Evolutionary conservation across 2,113 vertebrate genomes (phyloP).

Genomic region (Oncorhynchus mykiss): DNA sequence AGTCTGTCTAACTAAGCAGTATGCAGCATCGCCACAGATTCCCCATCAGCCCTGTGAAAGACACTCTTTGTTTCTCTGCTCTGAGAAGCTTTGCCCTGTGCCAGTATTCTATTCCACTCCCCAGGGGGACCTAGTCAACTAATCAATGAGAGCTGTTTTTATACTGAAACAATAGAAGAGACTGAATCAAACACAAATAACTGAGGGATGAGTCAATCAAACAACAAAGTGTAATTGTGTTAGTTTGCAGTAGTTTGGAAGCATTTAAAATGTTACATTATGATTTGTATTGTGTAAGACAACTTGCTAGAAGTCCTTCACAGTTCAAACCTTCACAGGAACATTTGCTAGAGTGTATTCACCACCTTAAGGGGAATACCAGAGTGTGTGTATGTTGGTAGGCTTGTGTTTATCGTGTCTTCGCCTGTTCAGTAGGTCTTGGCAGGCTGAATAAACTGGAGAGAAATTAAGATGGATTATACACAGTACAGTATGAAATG

Average conservation of each 20-base stretch:
- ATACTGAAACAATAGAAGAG: conserved; percentile 27
- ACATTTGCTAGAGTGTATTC: background rate
- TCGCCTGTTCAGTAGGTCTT: background rate
- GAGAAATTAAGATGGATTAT: background rate
- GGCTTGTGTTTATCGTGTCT: background rate
- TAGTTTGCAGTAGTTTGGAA: conserved; percentile 21
- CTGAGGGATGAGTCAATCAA: conserved; percentile 13
- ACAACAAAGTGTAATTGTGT: conserved; percentile 8
- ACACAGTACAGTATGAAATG: background rate
- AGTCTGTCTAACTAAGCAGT: conserved; percentile 21
- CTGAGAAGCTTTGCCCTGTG: conserved; percentile 27
- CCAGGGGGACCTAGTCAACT: conserved; percentile 32
- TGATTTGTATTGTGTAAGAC: too few relatives aligned
- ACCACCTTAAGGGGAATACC: background rate
- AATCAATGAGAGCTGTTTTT: conserved; percentile 38
- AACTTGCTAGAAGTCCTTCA: too few relatives aligned
- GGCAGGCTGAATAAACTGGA: background rate
- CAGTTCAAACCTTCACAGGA: too few relatives aligned
- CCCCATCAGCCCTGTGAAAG: conserved; percentile 42
- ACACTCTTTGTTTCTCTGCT: conserved; percentile 42
- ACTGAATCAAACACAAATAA: conserved; percentile 29
- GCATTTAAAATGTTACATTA: background rate
- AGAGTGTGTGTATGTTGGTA: background rate
- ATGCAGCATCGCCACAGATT: conserved; percentile 36
- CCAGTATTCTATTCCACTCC: conserved; percentile 34